Base-by-base conservation (phyloP, 2,888 invertebrate species). In the Cerceris ruficornis region DNA sequence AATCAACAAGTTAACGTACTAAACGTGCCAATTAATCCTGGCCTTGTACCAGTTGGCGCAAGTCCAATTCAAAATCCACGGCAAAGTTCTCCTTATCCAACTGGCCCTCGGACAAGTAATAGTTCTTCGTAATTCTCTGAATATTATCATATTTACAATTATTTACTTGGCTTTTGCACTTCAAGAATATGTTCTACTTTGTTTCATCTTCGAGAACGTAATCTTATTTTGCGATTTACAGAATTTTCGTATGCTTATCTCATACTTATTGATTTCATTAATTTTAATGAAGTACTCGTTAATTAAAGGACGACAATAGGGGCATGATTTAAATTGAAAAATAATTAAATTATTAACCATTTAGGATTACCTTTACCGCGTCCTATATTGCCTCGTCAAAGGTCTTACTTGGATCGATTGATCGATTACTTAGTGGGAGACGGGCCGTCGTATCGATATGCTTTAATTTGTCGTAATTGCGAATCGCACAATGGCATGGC, bases 371-470 rank as follows among this genome's bases (percentile, higher is more conserved):
- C 91, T 69, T 93, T 96, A 79, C 95, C 96, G 39, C 94, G 97
- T 28, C 96, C 96, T 11, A 93, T 98, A 85, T 92, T 96, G 69
- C 95, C 96, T 7, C 94, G 94, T 77, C 95, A 97, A 81, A 95
- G 98, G 75, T 95, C 96, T 7, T 95, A 96, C 46, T 91, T 98
- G 79, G 99, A 99, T 92, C 96, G 96, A 89, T 94, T 99, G 88
- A 96, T 99, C 14, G 99, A 99, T 91, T 98, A 97, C 90, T 93
- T 99, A 77, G 95, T 99, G 55, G 98, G 98, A 55, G 99, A 99
- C 92, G 99, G 99, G 0, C 98, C 99, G 39, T 95, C 95, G 77
- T 97, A 98, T 92, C 95, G 99, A 86, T 99, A 96, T 93, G 99
- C 99, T 17, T 95, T 99, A 81, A 98, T 99, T 88, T 99, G 99